Conservation (phyloP, 1,140 invertebrate genomes). For the Colletes gigas region DNA sequence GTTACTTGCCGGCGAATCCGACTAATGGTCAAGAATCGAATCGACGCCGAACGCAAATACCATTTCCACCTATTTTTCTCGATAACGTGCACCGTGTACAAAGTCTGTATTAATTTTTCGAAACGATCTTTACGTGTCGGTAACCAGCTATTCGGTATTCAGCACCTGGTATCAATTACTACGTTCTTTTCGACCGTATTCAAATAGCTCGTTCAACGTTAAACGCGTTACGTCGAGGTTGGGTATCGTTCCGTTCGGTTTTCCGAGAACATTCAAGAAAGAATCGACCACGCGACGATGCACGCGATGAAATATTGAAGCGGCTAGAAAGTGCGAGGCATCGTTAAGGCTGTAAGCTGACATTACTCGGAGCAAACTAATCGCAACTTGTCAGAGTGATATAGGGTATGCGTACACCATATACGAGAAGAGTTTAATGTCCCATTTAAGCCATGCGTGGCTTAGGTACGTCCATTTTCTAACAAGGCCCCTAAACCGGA, state of each 20-base stretch:
- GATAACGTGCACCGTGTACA: neutral
- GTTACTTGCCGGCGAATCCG: neutral
- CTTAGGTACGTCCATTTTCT: conserved; percentile 68
- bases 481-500: conserved; percentile 68
- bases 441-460: conserved; percentile 70
- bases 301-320: conserved; percentile 39
- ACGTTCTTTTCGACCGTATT: too few species aligned
- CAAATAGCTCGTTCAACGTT: too few species aligned
- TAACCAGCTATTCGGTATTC: too few species aligned
- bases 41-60: conserved; percentile 14
- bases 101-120: neutral
- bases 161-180: too few species aligned
- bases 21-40: conserved; percentile 30
- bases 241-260: neutral
- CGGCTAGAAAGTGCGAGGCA: conserved; percentile 4
- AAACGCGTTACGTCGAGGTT: too few species aligned
- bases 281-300: conserved; percentile 18
- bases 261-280: neutral
- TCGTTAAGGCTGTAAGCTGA: conserved; percentile 36
- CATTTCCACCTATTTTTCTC: conserved; percentile 15
- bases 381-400: conserved; percentile 58
- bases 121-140: too few species aligned
- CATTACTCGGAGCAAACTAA: conserved; percentile 32
- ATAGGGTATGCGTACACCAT: conserved; percentile 43
- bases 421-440: conserved; percentile 73